Conservation (phyloP, 2,888 invertebrate genomes). For the Eupsilia transversa region DNA sequence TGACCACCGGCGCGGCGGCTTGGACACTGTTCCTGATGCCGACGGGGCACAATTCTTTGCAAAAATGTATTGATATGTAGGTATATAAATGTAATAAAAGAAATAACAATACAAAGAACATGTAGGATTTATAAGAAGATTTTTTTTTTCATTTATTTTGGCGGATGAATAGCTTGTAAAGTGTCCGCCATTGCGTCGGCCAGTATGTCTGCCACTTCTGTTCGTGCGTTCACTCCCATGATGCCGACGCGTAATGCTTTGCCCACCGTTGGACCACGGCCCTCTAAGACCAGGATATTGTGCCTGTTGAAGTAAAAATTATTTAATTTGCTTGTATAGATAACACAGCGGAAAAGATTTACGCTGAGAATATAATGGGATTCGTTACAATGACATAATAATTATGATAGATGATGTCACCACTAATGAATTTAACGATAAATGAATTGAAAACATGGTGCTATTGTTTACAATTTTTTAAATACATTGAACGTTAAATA, state of each 20-base stretch:
- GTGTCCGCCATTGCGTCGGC: slow-evolving; percentile 80
- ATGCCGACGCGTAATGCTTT: slow-evolving; percentile 96
- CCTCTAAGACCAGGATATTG: slow-evolving; percentile 94
- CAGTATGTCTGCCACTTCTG: slow-evolving; percentile 76
- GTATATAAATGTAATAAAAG: too few species aligned
- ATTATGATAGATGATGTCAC: too few species aligned
- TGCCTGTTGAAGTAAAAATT: slow-evolving; percentile 71
- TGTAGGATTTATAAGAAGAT: not conserved
- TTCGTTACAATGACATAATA: too few species aligned
- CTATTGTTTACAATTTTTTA: too few species aligned
- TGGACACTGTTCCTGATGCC: too few species aligned
- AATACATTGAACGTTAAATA: not conserved
- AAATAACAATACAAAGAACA: too few species aligned
- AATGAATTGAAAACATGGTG: not conserved
- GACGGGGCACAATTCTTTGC: too few species aligned
- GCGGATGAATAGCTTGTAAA: slow-evolving; percentile 66
- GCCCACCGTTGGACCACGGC: slow-evolving; percentile 95
- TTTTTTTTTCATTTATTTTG: not conserved
- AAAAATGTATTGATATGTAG: too few species aligned
- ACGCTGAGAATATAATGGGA: not conserved
- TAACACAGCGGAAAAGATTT: not conserved
- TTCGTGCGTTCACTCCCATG: slow-evolving; percentile 92
- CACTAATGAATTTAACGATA: not conserved
- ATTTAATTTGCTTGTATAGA: too few species aligned
- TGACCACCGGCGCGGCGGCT: too few species aligned